Percentiles rank a stretch among this genome's conserved stretches.
phyloP scores from a whole-genome alignment of 2,888 invertebrate genomes.

The Cataglyphis livida region DNA sequence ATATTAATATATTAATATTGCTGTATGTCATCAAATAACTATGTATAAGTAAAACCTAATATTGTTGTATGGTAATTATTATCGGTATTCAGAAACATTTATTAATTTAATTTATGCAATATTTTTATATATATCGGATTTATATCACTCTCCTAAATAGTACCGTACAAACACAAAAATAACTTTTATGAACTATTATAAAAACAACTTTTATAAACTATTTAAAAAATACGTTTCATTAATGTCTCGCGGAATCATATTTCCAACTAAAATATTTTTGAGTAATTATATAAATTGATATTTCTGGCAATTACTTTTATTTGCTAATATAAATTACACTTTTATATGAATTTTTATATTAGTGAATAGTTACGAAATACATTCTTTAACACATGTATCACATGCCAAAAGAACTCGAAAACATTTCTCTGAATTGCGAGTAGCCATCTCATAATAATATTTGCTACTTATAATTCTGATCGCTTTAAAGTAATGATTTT shows the following conservation, averaged over 20 bases:
- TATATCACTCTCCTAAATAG: background rate
- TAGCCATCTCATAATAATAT: constrained; percentile 2
- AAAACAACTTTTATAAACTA: background rate
- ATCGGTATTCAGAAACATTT: background rate
- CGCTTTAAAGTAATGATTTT: constrained; percentile 25
- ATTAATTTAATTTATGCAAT: background rate
- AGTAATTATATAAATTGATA: background rate
- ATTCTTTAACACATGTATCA: background rate
- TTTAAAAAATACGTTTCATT: background rate
- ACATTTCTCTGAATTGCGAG: constrained; percentile 10
- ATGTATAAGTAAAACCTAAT: background rate
- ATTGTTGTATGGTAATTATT: background rate
- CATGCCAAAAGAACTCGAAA: background rate
- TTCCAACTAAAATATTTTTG: background rate
- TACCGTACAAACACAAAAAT: background rate
- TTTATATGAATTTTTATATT: background rate
- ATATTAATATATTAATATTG: background rate
- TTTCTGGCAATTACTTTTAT: background rate
- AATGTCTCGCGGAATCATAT: background rate
- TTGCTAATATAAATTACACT: background rate
- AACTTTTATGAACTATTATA: background rate
- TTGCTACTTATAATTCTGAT: constrained; percentile 30
- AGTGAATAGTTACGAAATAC: background rate
- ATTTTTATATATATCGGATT: background rate
- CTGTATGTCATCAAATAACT: background rate